These are phyloP conservation scores for Catharus ustulatus DNA, from an alignment of 2,797 vertebrate species.

Conservation along the genomic window DNA sequence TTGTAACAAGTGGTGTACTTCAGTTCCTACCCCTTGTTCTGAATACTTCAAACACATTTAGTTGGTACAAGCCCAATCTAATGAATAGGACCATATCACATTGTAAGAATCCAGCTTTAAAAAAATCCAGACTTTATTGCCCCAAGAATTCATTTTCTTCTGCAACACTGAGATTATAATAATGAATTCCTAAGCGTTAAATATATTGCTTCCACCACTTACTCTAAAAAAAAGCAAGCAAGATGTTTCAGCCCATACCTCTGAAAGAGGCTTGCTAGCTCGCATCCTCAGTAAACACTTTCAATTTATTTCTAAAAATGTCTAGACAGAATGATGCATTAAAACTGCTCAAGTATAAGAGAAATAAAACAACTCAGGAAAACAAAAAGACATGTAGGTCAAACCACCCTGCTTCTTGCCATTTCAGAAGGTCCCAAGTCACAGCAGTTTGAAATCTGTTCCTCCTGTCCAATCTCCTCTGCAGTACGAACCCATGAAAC, in stretches of 20 bases:
- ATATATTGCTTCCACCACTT: background rate
- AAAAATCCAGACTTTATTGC: background rate
- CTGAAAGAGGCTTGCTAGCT: background rate
- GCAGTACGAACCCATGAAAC: background rate
- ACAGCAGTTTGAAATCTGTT: conserved; percentile 9
- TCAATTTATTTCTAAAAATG: background rate
- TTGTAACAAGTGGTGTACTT: background rate
- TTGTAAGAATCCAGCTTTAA: background rate
- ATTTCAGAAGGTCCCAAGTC: conserved; percentile 1
- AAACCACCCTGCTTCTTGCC: conserved; percentile 5
- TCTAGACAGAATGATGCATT: background rate
- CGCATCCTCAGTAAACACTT: background rate
- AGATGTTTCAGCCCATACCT: conserved; percentile 6
- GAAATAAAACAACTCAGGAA: conserved; percentile 26
- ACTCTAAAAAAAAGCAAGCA: background rate
- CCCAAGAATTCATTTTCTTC: background rate
- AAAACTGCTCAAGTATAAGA: conserved; percentile 44
- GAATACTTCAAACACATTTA: background rate
- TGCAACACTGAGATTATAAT: background rate
- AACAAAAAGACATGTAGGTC: background rate
- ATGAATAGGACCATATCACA: background rate
- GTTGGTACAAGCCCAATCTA: background rate
- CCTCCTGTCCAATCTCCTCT: background rate
- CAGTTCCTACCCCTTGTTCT: background rate
- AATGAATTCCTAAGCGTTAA: background rate